Base-by-base conservation (phyloP, 2,113 vertebrate genomes). In the Sakesphorus luctuosus region DNA sequence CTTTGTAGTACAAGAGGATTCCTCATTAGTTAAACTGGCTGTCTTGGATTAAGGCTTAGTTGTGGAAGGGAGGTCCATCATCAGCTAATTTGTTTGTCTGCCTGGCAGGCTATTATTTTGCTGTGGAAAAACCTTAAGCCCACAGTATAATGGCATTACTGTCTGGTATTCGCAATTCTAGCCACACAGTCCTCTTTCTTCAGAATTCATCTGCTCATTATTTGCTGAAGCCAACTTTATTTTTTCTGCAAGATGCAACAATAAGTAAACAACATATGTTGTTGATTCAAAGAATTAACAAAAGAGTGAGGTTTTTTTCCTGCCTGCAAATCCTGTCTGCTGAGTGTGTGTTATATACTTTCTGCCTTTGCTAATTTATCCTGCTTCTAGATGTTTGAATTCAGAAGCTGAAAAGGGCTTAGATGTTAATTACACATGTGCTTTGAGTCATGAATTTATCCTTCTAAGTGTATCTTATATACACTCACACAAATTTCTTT, bases 181-280 rank as follows among this genome's bases (percentile, higher is more conserved):
- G 93, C 87, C n/a, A 5, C 87, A 91, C 26, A 80, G 82, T 74
- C 43, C 63, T 73, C 43, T 87, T 89, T 68, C 87, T 94, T 88
- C 82, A 96, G 80, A 96, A 95, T 85, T 94, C 81, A 95, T 96
- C 93, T 96, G 84, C 81, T 96, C 94, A 83, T 94, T 96, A 95
- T 94, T 96, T 96, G 81, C 52, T 90, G 78, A 94, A 94, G 93
- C 93, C 89, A 96, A 96, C 71, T 94, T 95, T 94, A 91, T 92
- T 97, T 96, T 92, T 96, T 94, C 84, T 85, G 44, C 84, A 87
- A 95, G 94, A 93, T 85, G 84, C 85, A 95, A 96, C 58, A 96
- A 91, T 94, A 95, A 97, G 84, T 91, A 97, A 96, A 95, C 94
- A 96, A 94, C 91, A 96, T 96, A 97, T 96, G 94, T 52, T 93